phyloP scores from a whole-genome alignment of 2,797 vertebrate genomes.

The Macrochelys suwanniensis region DNA sequence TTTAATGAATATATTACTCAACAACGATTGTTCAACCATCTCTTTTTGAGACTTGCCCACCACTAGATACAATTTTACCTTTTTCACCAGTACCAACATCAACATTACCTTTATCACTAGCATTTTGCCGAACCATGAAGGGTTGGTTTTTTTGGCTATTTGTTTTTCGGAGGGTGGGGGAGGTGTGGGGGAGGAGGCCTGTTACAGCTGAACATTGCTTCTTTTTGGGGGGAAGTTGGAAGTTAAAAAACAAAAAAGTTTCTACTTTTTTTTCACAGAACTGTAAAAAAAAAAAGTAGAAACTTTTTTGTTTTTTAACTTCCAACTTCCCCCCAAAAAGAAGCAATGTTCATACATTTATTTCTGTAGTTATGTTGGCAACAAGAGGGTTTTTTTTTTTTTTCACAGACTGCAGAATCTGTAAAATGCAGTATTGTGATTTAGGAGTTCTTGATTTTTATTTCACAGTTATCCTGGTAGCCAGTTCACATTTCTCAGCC shows the following conservation, averaged over 20 bases:
- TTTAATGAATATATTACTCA: not conserved
- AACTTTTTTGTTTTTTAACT: too few species aligned
- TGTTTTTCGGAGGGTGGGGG: too few species aligned
- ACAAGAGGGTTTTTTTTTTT: not conserved
- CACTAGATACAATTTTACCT: not conserved
- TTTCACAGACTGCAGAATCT: not conserved
- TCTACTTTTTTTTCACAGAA: not conserved
- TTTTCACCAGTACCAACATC: not conserved
- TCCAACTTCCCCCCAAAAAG: too few species aligned
- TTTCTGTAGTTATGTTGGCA: not conserved
- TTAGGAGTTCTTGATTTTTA: not conserved
- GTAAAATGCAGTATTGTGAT: not conserved
- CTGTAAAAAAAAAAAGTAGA: too few species aligned
- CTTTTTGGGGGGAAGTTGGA: not conserved
- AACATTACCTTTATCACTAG: not conserved
- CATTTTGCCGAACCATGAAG: constrained; percentile 8
- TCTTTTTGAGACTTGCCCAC: not conserved
- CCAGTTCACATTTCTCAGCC: not conserved
- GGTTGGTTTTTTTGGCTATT: not conserved
- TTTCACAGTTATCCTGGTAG: not conserved
- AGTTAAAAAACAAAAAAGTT: not conserved
- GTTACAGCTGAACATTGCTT: not conserved
- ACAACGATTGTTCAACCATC: not conserved
- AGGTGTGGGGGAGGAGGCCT: accelerated
- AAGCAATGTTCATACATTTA: not conserved